Evolutionary conservation across 2,888 invertebrate genomes (phyloP), one percentile per base, ranked within the genome.

Genomic region (Globia sparganii): DNA sequence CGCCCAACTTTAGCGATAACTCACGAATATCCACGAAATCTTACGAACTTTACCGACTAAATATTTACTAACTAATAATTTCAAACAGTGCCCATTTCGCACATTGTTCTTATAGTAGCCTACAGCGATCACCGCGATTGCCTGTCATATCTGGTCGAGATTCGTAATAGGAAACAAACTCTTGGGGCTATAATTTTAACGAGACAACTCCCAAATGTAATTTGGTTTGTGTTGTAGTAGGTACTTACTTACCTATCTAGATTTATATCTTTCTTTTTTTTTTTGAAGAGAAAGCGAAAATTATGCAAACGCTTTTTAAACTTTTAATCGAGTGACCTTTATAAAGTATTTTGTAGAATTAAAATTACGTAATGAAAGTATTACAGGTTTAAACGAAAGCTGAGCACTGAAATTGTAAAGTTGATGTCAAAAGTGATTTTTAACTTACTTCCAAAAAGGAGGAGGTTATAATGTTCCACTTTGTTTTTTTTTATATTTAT

Each of bases 141-240:
- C 90, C 88, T 89, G 87, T 90, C 91, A 87, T 85, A 86, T 86
- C 86, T 85, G 66, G 89, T 91, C 84, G 65, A 72, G 78, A 83
- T 81, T 83, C 43, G 72, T 81, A 79, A 84, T 81, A 85, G 81
- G 79, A 79, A 84, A 83, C 77, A 71, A 78, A 78, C 68, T 79
- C 87, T 80, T 61, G 72, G n/a, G 83, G 84, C 83, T 78, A 81
- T 75, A 77, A 78, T 71, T 69, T 75, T 73, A 81, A 79, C 77
- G 53, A 83, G 80, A 78, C 87, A 79, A 73, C 34, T 69, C 70
- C 74, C 67, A 81, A 84, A 75, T 79, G 66, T 78, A 80, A 87
- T 87, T 87, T 79, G 77, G 69, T 84, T 77, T 73, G 71, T 69
- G 37, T 66, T 74, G 64, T 61, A 68, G 58, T 61, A 70, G 21